Evolutionary conservation across 2,888 invertebrate genomes (phyloP).

Genomic region (Herminia tarsipennalis): DNA sequence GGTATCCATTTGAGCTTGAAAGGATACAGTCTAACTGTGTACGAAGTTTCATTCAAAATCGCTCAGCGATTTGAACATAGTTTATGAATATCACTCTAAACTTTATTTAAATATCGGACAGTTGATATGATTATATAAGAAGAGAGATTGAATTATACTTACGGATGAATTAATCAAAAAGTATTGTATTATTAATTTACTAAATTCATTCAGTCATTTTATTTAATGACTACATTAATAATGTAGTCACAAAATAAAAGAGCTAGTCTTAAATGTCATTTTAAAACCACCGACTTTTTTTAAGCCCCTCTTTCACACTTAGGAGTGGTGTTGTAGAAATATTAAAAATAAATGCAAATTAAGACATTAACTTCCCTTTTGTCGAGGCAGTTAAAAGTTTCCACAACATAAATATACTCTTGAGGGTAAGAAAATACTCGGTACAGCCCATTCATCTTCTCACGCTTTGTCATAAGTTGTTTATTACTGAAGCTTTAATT

Average conservation of each 20-base stretch:
- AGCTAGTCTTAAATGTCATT: no score
- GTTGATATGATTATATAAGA: no score
- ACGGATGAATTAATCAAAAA: no score
- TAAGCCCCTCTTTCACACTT: constrained; percentile 15
- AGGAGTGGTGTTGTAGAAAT: constrained; percentile 28
- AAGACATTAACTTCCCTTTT: constrained; percentile 34
- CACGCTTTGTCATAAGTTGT: not conserved
- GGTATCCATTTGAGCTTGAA: no score
- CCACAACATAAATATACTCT: constrained; percentile 20
- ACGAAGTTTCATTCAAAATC: no score
- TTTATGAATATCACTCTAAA: no score
- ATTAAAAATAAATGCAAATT: constrained; percentile 35
- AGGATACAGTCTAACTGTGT: no score
- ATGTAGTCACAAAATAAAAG: not conserved
- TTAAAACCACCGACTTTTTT: not conserved
- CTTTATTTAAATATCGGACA: no score
- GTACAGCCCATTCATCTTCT: constrained; percentile 2
- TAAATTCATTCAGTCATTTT: not conserved
- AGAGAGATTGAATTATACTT: no score
- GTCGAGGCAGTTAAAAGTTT: constrained; percentile 28
- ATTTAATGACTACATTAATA: not conserved
- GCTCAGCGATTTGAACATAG: no score
- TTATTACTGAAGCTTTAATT: not conserved
- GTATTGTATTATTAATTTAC: not conserved
- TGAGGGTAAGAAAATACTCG: not conserved